Conservation (phyloP, 1,140 invertebrate genomes). For the Heliconius nattereri region DNA sequence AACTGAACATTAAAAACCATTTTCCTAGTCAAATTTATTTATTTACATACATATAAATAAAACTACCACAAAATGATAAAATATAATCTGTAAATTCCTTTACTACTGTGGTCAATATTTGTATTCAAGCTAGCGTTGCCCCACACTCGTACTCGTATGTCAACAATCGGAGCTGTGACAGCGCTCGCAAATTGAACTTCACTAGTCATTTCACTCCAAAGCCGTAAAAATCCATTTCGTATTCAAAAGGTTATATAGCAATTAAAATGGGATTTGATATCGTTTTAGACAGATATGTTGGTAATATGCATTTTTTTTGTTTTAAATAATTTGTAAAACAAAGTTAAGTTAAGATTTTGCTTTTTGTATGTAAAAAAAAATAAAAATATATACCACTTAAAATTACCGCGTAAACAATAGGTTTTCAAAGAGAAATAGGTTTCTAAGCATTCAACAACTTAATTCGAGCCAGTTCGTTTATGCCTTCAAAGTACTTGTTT, state of each 20-base stretch:
- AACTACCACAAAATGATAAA: neutral
- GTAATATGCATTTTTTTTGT: neutral
- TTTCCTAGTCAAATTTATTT: no score
- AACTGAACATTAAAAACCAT: no score
- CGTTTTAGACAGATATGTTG: neutral
- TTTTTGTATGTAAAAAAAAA: no score
- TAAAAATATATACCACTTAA: no score
- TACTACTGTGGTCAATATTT: constrained; percentile 5
- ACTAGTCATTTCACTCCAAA: constrained; percentile 11
- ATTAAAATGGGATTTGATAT: constrained; percentile 11
- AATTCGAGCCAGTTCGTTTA: no score
- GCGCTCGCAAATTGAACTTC: constrained; percentile 8
- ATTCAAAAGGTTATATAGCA: constrained; percentile 1
- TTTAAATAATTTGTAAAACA: neutral
- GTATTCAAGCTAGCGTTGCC: neutral
- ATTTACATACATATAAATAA: neutral
- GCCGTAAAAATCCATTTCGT: constrained; percentile 7
- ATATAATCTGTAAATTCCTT: neutral
- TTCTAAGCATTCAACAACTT: no score
- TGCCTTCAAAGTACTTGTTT: no score
- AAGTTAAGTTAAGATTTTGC: no score
- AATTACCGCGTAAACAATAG: no score
- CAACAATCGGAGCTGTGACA: constrained; percentile 5
- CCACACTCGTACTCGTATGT: neutral
- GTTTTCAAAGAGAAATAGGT: no score